A percentile compares a stretch with the other conserved stretches of the same genome.
Conservation (phyloP, 2,888 invertebrate genomes). For the Eristalis tenax region DNA sequence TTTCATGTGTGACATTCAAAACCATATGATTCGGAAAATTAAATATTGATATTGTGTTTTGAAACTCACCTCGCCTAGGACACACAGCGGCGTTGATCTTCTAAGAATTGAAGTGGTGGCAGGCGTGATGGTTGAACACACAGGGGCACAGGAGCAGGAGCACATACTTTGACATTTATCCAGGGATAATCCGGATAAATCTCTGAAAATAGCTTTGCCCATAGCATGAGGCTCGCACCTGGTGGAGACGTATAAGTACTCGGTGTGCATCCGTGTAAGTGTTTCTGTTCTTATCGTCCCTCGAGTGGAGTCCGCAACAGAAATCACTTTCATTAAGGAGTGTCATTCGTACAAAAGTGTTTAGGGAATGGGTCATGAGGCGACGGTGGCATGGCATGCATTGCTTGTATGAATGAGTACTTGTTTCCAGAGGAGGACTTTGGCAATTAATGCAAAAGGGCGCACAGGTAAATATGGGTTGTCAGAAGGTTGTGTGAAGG, state of each 20-base stretch:
- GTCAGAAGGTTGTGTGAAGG: constrained; percentile 30
- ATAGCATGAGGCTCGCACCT: constrained; percentile 56
- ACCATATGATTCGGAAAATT: constrained; percentile 47
- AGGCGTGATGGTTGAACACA: neutral
- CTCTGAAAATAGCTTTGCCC: constrained; percentile 50
- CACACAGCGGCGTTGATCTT: neutral
- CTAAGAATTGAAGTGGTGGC: neutral
- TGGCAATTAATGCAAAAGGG: constrained; percentile 55
- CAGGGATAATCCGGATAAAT: constrained; percentile 54
- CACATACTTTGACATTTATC: constrained; percentile 56
- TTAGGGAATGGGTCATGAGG: neutral
- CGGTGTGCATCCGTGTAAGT: neutral
- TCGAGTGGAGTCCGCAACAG: constrained; percentile 5
- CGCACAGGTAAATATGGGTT: constrained; percentile 44
- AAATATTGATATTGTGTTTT: constrained; percentile 13
- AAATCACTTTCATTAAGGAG: constrained; percentile 61
- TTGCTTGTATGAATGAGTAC: constrained; percentile 18
- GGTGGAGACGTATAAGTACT: constrained; percentile 23
- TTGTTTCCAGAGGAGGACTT: constrained; percentile 33
- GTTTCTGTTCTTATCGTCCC: constrained; percentile 23
- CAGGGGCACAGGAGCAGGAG: neutral
- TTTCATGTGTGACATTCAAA: constrained; percentile 19
- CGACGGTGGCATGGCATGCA: constrained; percentile 6
- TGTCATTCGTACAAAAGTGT: constrained; percentile 12
- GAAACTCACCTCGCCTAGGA: neutral